phyloP scores from a whole-genome alignment of 2,797 vertebrate species.

The Eulemur rubriventer region DNA sequence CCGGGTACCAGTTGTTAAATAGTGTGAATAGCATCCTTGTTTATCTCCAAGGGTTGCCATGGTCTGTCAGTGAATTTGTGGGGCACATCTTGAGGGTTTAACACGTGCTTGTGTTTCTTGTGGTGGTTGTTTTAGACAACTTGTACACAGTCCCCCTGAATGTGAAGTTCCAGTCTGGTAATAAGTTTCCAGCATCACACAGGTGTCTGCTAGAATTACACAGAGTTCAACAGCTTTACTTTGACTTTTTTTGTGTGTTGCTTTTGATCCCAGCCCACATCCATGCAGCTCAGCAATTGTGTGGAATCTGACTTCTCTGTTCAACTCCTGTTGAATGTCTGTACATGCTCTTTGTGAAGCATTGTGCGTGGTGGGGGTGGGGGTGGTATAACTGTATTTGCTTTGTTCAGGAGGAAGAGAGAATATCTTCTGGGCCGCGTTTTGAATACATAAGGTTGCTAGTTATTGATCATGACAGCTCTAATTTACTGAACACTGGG shows the following conservation, averaged over 20 bases:
- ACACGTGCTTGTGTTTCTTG: background rate
- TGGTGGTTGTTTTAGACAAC: background rate
- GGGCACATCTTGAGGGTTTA: background rate
- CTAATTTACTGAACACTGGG: background rate
- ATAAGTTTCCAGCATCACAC: background rate
- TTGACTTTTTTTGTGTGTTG: background rate
- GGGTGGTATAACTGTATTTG: background rate
- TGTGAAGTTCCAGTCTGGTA: background rate
- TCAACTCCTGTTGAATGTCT: background rate
- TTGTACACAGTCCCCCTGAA: background rate
- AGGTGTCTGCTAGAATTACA: background rate
- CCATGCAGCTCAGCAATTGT: background rate
- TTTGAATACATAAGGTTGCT: background rate
- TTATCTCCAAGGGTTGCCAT: rapidly evolving
- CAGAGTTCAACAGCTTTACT: slow-evolving; percentile 38
- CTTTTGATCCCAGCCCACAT: slow-evolving; percentile 4
- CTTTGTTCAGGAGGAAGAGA: slow-evolving; percentile 31
- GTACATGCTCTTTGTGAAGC: slow-evolving; percentile 4
- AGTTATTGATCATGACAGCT: slow-evolving; percentile 1
- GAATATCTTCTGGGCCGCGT: background rate
- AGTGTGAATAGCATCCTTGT: background rate
- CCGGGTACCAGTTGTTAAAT: background rate
- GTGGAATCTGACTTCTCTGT: background rate
- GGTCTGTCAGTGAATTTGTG: background rate
- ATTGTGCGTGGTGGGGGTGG: background rate